A percentile compares a stretch with the other conserved stretches of the same genome.
Evolutionary conservation across 2,888 invertebrate species (phyloP).

Genomic region (Oasisia sp.): DNA sequence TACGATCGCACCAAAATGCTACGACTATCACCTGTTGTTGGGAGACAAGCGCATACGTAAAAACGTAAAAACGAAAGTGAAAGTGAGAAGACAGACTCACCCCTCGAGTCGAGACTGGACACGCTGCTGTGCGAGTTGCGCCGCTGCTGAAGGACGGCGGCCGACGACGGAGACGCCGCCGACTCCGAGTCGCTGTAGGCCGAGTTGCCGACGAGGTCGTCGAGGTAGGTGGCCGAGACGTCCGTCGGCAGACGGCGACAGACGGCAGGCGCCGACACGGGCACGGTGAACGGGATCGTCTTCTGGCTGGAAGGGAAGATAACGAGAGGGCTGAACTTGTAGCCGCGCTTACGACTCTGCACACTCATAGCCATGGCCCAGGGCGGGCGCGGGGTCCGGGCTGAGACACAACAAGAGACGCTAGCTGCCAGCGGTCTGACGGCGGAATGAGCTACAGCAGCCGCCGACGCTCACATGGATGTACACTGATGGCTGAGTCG

Average conservation of each 20-base stretch:
- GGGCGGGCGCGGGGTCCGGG: not conserved
- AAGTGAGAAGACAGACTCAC: not conserved
- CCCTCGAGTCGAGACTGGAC: not conserved
- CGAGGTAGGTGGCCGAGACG: constrained; percentile 18
- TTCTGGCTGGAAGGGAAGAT: constrained; percentile 60
- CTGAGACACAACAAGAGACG: not conserved
- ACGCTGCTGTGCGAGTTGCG: not conserved
- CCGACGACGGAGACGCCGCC: not conserved
- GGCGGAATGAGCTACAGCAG: not conserved
- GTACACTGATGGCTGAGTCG: not conserved
- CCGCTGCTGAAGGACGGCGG: not conserved
- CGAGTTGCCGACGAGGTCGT: not conserved
- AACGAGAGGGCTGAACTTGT: constrained; percentile 40
- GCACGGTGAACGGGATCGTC: constrained; percentile 62
- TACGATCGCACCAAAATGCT: too few species aligned
- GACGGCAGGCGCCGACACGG: constrained; percentile 37
- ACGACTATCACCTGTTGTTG: too few species aligned
- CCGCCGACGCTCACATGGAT: not conserved
- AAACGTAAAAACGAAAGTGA: not conserved
- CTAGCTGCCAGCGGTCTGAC: not conserved
- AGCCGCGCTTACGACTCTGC: not conserved
- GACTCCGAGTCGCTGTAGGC: constrained; percentile 10
- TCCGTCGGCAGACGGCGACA: not conserved
- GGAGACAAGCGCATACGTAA: too few species aligned
- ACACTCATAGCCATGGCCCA: not conserved